A percentile compares a stretch with the other conserved stretches of the same genome.
phyloP scores from a whole-genome alignment of 2,797 vertebrate species.

The Molossus molossus region DNA sequence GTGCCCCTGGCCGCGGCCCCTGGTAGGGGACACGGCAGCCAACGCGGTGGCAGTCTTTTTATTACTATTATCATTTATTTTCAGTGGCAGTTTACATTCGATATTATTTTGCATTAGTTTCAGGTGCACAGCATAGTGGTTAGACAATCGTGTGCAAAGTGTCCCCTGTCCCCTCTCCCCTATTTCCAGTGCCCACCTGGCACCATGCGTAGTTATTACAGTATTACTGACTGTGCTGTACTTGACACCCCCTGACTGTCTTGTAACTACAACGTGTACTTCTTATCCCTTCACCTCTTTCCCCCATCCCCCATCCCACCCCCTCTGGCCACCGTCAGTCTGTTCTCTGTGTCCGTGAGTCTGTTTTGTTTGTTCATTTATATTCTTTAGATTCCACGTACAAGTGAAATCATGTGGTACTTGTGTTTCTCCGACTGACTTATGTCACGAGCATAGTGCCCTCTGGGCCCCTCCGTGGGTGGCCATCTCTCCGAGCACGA shows the following conservation, averaged over 20 bases:
- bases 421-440: neutral
- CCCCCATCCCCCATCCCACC: neutral
- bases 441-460: neutral
- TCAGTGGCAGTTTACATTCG: neutral
- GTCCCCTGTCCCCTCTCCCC: neutral
- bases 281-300: neutral
- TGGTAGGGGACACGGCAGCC: rapidly evolving
- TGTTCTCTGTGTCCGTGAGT: neutral
- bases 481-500: neutral
- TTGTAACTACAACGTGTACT: neutral
- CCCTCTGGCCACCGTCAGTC: neutral
- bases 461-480: neutral
- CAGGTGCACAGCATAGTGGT: neutral
- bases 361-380: neutral
- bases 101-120: neutral
- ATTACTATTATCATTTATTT: neutral
- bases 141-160: neutral
- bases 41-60: neutral
- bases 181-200: neutral
- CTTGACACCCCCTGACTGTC: neutral
- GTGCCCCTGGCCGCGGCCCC: too few relatives aligned
- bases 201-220: neutral
- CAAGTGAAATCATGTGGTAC: neutral
- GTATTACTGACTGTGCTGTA: neutral
- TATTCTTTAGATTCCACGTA: neutral